These are phyloP conservation scores for Athalia cordata DNA, from an alignment of 2,888 invertebrate genomes.

Conservation along the genomic window DNA sequence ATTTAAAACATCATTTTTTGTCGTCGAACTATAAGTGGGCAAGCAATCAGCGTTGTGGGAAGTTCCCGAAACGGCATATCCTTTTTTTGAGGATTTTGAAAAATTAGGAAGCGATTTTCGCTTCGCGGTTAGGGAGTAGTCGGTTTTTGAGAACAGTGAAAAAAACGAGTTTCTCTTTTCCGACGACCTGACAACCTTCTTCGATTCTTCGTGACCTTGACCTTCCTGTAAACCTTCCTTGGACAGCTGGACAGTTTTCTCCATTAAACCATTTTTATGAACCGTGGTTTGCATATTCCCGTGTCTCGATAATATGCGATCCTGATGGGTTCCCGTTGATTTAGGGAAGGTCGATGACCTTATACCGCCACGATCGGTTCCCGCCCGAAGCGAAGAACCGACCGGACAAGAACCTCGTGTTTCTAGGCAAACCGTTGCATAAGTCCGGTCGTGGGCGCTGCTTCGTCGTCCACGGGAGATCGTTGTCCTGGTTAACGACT, in stretches of 20 bases:
- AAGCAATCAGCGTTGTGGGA: not conserved
- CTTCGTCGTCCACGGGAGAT: constrained; percentile 18
- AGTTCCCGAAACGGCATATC: not conserved
- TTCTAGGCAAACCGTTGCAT: constrained; percentile 40
- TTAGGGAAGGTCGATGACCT: constrained; percentile 40
- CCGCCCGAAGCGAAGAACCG: constrained; percentile 29
- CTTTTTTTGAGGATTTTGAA: constrained; percentile 1
- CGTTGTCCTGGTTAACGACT: not conserved
- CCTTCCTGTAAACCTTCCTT: not conserved
- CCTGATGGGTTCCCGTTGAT: constrained; percentile 11
- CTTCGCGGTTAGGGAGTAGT: not conserved
- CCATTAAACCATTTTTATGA: not conserved
- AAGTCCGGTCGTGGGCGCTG: constrained; percentile 20
- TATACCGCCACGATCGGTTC: constrained; percentile 15
- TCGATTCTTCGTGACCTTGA: not conserved
- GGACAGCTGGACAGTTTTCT: too few species aligned
- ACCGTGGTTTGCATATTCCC: not conserved
- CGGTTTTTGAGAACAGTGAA: constrained; percentile 3
- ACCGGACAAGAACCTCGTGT: constrained; percentile 30
- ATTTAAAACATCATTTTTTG: not conserved
- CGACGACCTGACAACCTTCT: not conserved
- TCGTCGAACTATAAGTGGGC: not conserved
- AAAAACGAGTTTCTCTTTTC: constrained; percentile 29
- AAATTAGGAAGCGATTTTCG: not conserved
- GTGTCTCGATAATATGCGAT: not conserved